A percentile compares a stretch with the other conserved stretches of the same genome.
phyloP scores from a whole-genome alignment of 2,113 vertebrate species.

The Boulengeromyrus knoepffleri region DNA sequence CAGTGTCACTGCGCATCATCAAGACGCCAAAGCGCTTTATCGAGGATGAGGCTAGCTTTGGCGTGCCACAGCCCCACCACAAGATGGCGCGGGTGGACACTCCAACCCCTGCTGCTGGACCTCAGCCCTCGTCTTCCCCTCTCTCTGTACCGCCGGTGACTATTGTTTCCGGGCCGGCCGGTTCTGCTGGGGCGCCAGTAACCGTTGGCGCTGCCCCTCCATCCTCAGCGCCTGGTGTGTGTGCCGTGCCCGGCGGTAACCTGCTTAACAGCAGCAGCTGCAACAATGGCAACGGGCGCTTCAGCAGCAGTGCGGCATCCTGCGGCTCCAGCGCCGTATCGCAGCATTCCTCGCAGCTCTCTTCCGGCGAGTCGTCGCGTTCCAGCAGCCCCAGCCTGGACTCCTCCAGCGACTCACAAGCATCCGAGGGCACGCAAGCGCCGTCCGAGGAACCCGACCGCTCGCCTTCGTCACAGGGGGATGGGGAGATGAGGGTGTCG shows the following conservation, averaged over 20 bases:
- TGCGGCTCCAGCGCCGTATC: slow-evolving; percentile 91
- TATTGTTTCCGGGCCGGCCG: slow-evolving; percentile 14
- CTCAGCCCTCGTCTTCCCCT: slow-evolving; percentile 45
- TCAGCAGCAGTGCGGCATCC: slow-evolving; percentile 78
- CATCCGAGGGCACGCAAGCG: slow-evolving; percentile 80
- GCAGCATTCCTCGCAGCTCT: slow-evolving; percentile 92
- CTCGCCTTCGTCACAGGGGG: slow-evolving; percentile 60
- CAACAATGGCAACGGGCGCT: slow-evolving; percentile 73
- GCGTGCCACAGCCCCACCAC: slow-evolving; percentile 69
- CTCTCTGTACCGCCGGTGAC: not conserved
- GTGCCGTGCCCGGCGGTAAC: slow-evolving; percentile 33
- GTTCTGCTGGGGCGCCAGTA: slow-evolving; percentile 29
- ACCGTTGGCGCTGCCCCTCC: slow-evolving; percentile 46
- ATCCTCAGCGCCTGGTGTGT: slow-evolving; percentile 31
- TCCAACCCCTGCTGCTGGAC: slow-evolving; percentile 35
- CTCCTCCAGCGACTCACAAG: slow-evolving; percentile 93
- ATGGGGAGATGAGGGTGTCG: slow-evolving; percentile 57
- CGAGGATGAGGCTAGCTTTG: slow-evolving; percentile 83
- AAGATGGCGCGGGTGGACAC: slow-evolving; percentile 74
- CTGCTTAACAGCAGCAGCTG: slow-evolving; percentile 50
- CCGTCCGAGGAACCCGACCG: slow-evolving; percentile 73
- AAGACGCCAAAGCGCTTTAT: slow-evolving; percentile 97
- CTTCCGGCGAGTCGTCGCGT: slow-evolving; percentile 91
- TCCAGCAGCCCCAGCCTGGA: slow-evolving; percentile 93
- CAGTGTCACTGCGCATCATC: slow-evolving; percentile 90